A percentile compares a stretch with the other conserved stretches of the same genome.
Evolutionary conservation across 2,797 vertebrate species (phyloP).

Genomic region (Glossophaga mutica): DNA sequence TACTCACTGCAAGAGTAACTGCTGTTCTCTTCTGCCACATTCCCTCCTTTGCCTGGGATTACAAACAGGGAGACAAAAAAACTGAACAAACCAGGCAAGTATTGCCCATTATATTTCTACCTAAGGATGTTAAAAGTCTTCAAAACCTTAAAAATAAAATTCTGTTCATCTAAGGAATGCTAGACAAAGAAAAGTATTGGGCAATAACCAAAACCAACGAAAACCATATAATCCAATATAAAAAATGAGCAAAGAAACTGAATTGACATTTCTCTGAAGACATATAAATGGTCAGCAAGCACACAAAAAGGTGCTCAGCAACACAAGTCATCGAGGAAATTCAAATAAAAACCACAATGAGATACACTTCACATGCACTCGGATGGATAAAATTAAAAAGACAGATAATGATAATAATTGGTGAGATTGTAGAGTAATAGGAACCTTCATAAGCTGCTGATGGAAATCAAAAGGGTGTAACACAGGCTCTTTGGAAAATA

Average conservation of each 20-base stretch:
- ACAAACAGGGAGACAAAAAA: background rate
- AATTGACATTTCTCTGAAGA: background rate
- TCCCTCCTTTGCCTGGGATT: background rate
- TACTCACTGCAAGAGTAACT: background rate
- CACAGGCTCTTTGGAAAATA: background rate
- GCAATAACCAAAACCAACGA: background rate
- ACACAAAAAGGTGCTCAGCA: background rate
- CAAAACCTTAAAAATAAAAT: background rate
- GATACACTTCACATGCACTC: background rate
- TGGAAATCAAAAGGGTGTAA: background rate
- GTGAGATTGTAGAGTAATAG: background rate
- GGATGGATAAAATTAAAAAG: background rate
- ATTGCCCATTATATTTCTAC: background rate
- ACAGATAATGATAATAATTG: background rate
- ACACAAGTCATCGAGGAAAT: background rate
- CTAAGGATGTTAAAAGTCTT: background rate
- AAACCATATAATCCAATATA: background rate
- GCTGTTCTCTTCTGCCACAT: background rate
- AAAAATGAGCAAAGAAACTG: background rate
- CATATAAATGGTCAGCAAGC: background rate
- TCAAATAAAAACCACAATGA: background rate
- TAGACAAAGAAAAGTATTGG: background rate
- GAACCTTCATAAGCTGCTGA: background rate
- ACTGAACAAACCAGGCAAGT: background rate
- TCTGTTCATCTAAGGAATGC: background rate